Evolutionary conservation across 2,797 vertebrate genomes (phyloP).

Genomic region (Crenichthys baileyi): DNA sequence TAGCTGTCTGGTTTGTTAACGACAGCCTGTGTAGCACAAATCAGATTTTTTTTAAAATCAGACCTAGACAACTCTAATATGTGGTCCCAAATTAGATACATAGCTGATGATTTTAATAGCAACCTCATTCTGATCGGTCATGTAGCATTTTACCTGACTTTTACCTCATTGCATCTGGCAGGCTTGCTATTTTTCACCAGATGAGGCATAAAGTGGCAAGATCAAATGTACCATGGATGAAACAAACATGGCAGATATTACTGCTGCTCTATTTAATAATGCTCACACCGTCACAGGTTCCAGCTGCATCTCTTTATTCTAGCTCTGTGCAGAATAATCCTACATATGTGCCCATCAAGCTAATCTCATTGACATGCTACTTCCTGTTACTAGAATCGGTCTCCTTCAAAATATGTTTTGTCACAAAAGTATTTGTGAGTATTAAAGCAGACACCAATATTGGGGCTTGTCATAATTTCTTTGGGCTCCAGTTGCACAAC

Average conservation of each 20-base stretch:
- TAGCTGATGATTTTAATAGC: neutral
- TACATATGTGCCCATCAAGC: neutral
- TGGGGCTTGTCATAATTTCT: neutral
- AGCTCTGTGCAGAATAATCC: neutral
- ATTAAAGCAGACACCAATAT: neutral
- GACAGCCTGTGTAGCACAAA: neutral
- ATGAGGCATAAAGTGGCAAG: neutral
- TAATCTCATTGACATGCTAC: no score
- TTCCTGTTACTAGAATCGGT: no score
- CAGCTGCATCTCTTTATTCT: neutral
- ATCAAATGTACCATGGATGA: conserved; percentile 1
- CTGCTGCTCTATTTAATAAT: conserved; percentile 3
- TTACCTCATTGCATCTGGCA: neutral
- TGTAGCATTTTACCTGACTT: neutral
- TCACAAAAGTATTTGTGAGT: no score
- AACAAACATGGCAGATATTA: neutral
- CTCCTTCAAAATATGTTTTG: no score
- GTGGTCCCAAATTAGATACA: neutral
- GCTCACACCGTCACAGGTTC: neutral
- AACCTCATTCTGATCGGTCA: neutral
- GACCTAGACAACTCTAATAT: neutral
- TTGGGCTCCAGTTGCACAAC: neutral
- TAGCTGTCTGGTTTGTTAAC: neutral
- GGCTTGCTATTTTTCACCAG: neutral
- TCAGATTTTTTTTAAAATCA: neutral